These are phyloP conservation scores for Asarcornis scutulata DNA, from an alignment of 2,113 vertebrate genomes.

Conservation along the genomic window DNA sequence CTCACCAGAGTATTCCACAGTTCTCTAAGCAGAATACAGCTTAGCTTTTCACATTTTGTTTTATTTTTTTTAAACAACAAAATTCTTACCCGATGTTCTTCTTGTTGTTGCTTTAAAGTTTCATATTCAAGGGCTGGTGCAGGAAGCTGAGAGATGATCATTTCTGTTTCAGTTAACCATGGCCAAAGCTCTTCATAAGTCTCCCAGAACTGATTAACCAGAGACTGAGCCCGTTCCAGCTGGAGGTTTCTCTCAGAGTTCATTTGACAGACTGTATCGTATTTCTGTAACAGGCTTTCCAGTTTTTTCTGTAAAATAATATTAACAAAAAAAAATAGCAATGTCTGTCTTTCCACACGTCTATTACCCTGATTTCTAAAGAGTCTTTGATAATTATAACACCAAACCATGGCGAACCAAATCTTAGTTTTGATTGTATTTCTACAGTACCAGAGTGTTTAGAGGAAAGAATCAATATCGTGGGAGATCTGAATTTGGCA, in stretches of 20 bases:
- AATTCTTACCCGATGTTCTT: slow-evolving; percentile 92
- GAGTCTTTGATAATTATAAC: background rate
- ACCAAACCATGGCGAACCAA: background rate
- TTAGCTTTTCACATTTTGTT: background rate
- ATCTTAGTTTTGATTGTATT: background rate
- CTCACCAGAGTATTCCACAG: background rate
- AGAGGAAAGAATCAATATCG: background rate
- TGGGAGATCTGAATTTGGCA: background rate
- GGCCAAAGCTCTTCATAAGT: slow-evolving; percentile 96
- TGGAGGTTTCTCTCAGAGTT: slow-evolving; percentile 96
- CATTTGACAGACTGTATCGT: slow-evolving; percentile 86
- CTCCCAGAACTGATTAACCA: slow-evolving; percentile 96
- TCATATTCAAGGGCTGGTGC: slow-evolving; percentile 92
- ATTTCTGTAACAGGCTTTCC: slow-evolving; percentile 84
- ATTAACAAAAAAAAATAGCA: background rate
- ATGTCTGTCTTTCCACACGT: background rate
- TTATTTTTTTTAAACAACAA: background rate
- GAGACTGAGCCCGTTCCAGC: slow-evolving; percentile 91
- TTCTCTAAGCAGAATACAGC: background rate
- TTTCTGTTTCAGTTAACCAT: slow-evolving; percentile 90
- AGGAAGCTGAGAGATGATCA: slow-evolving; percentile 86
- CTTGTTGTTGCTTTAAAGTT: slow-evolving; percentile 92
- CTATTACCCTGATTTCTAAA: background rate
- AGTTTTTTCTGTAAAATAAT: slow-evolving; percentile 82
- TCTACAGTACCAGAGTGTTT: background rate